Evolutionary conservation across 2,113 vertebrate genomes (phyloP), one percentile per base, ranked within the genome.

Genomic region (Oreocharis arfaki): DNA sequence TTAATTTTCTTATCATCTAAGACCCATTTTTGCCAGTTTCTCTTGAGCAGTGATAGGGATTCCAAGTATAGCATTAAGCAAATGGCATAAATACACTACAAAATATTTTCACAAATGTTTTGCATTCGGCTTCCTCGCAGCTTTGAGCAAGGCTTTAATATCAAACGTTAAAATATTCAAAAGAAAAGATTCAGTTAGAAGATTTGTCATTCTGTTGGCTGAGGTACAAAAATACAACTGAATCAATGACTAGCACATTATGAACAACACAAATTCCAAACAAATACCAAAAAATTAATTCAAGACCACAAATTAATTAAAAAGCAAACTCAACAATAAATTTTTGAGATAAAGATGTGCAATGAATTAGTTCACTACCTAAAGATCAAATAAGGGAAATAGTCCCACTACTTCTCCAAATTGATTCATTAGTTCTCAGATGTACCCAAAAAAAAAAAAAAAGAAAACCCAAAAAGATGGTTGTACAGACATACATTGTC

Each of bases 401-500:
- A 64, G 44, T 28, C 13, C 7, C 18, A 32, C 37, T 68, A 2
- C 10, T 75, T 30, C 52, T 75, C 37, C 26, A 55, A 63, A 83
- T 3, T 0, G 0, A 47, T 74, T 89, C 3, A 37, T 61, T 64
- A 60, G 12, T 89, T 91, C 30, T 89, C 52, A 78, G 33, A 32
- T 57, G 61, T 41, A 91, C 7, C 16, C 23, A 44, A 49, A 79
- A 69, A 50, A 23, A n/a, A 44, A 22, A 35, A 50, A 4, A n/a
- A 33, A 16, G 52, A 91, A 63, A 63, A n/a, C n/a, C 6, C 4
- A 52, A 49, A 74, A 87, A 13, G 17, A 37, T 11, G 10, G n/a
- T 33, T 20, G 6, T 59, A 44, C 0, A 0, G 39, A 49, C 21
- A 10, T 61, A 32, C 1, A 0, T 13, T 41, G 16, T 44, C 28